Base-by-base conservation (phyloP, 2,113 vertebrate genomes). In the Prionailurus bengalensis region DNA sequence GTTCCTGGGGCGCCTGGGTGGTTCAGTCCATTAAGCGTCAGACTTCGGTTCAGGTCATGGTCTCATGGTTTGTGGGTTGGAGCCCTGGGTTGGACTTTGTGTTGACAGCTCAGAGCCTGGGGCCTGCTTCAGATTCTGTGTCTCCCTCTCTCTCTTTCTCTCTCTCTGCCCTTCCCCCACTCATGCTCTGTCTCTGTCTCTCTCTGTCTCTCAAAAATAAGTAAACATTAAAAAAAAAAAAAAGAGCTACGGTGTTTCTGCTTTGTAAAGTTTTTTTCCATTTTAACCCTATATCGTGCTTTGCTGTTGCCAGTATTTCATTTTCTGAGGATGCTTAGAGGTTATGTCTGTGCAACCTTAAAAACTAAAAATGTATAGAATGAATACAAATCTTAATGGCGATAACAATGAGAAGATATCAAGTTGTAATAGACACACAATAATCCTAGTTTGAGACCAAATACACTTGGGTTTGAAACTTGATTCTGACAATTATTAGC, bases 321-420 rank as follows among this genome's bases (percentile, higher is more conserved):
- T n/a, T 93, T 66, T 91, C 61, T 70, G 45, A 48, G 74, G 79
- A 42, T 48, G 7, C 61, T 83, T 74, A 51, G 12, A 61, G 12
- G 2, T 94, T 83, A 66, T 55, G 51, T 74, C 55, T 90, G 61
- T 45, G 3, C 84, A 74, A 79, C 66, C 33, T 92, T 73, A 95
- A 82, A 94, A 95, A 68, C 25, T 76, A 33, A 96, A 81, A 71
- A 51, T 31, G 71, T 68, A 19, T n/a, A 63, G 92, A 95, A 84
- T 39, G 23, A 89, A 53, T 17, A 31, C 73, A 83, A 53, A 87
- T 87, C 55, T 68, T 68, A 12, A 76, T 83, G 27, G 17, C n/a
- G 73, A 15, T 25, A 79, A 17, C 23, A 84, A 91, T 31, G 88
- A 14, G 36, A 76, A 89, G 58, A 13, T 42, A 71, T 31, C 1